Evolutionary conservation across 2,888 invertebrate species (phyloP).

Genomic region (Drosophila sordidula): DNA sequence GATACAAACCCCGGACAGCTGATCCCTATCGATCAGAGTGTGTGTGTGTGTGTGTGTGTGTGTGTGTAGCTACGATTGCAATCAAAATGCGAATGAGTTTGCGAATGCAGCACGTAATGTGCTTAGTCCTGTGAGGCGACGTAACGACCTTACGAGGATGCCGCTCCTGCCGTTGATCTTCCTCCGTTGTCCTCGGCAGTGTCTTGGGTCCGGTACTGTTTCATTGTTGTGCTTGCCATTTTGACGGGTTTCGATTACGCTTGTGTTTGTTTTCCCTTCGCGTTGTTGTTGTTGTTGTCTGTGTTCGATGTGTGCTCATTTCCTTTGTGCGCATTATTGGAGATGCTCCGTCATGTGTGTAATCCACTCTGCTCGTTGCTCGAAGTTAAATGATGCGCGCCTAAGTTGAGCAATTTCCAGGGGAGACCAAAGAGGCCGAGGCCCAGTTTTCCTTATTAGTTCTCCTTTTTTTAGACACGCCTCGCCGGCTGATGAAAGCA

Average conservation of each 20-base stretch:
- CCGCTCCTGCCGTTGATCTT: conserved; percentile 35
- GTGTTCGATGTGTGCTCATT: conserved; percentile 5
- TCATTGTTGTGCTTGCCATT: conserved; percentile 71
- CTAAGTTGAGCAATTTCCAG: conserved; percentile 70
- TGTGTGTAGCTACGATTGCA: conserved; percentile 42
- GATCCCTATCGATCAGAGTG: conserved; percentile 60
- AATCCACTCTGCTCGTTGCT: conserved; percentile 78
- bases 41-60: conserved; percentile 19
- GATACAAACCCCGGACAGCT: conserved; percentile 33
- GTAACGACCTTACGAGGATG: conserved; percentile 39
- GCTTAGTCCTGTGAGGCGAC: conserved; percentile 56
- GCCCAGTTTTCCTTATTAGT: conserved; percentile 14
- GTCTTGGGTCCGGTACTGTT: conserved; percentile 38
- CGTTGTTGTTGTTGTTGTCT: neutral
- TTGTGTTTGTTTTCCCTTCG: conserved; percentile 22
- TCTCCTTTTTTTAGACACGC: conserved; percentile 40
- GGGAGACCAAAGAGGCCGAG: conserved; percentile 40
- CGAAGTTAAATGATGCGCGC: conserved; percentile 79
- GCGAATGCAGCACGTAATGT: conserved; percentile 59
- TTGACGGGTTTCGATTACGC: conserved; percentile 80
- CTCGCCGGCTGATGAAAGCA: conserved; percentile 69
- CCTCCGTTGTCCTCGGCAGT: conserved; percentile 13
- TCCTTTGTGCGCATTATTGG: conserved; percentile 24
- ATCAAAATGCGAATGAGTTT: conserved; percentile 62
- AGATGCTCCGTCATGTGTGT: conserved; percentile 71